These are phyloP conservation scores for Murina feae DNA, from an alignment of 2,113 vertebrate species.

Conservation along the genomic window DNA sequence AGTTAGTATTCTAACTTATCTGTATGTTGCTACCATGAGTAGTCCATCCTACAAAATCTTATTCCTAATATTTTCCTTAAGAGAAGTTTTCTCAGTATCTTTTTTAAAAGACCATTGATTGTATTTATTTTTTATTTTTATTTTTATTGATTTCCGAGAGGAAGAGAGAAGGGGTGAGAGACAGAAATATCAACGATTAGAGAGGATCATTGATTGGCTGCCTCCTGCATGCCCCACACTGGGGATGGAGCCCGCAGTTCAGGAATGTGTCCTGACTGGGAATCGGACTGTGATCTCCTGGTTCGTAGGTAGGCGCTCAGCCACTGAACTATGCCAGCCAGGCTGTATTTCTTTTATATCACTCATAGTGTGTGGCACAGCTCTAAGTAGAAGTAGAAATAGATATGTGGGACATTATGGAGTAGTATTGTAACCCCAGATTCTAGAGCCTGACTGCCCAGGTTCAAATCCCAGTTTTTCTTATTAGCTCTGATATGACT, in stretches of 20 bases:
- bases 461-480: background rate
- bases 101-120: background rate
- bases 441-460: background rate
- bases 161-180: too few species aligned
- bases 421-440: background rate
- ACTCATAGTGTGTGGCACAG: background rate
- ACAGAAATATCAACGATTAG: too few species aligned
- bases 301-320: too few species aligned
- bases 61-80: constrained; percentile 33
- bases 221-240: too few species aligned
- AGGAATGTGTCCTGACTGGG: too few species aligned
- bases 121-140: background rate
- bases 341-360: background rate
- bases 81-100: background rate
- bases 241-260: too few species aligned
- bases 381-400: background rate
- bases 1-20: background rate
- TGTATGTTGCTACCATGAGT: background rate
- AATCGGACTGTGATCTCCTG: too few species aligned
- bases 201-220: too few species aligned
- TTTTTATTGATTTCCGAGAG: too few species aligned
- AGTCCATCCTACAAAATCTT: background rate
- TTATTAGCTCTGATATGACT: background rate
- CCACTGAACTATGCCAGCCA: too few species aligned
- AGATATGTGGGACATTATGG: background rate